These are phyloP conservation scores for Elephas maximus DNA, from an alignment of 2,113 vertebrate species.

Conservation along the genomic window DNA sequence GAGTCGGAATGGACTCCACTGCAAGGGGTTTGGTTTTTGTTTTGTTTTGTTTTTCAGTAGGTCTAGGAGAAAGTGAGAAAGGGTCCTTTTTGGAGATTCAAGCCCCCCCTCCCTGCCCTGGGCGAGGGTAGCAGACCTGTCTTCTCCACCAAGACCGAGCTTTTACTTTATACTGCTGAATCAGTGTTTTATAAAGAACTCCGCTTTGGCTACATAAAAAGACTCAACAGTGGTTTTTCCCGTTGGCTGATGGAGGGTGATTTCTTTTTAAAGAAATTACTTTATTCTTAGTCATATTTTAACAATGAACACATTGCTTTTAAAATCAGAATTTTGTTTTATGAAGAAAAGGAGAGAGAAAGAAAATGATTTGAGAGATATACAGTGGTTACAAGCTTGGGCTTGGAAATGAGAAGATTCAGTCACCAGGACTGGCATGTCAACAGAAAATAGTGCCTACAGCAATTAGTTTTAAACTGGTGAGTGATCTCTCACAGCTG, in stretches of 20 bases:
- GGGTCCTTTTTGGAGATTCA: background rate
- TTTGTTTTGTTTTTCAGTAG: too few species aligned
- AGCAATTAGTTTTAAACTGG: too few species aligned
- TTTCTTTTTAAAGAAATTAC: background rate
- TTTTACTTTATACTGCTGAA: background rate
- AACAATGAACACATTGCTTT: background rate
- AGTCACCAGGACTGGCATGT: background rate
- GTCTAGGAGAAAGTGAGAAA: too few species aligned
- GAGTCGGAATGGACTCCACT: too few species aligned
- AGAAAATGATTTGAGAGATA: background rate
- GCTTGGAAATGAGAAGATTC: background rate
- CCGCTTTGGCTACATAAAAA: background rate
- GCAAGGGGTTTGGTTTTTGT: too few species aligned
- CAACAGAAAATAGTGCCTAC: too few species aligned
- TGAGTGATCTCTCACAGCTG: too few species aligned
- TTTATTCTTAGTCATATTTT: background rate
- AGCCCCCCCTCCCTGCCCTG: too few species aligned
- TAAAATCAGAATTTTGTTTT: constrained; percentile 29
- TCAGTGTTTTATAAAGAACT: background rate
- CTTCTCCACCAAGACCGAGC: background rate
- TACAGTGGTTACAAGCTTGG: background rate
- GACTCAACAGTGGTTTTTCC: background rate
- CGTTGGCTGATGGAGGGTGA: too few species aligned
- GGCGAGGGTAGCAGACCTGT: background rate
- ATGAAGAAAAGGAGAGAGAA: background rate